These are phyloP conservation scores for Elachura formosa DNA, from an alignment of 2,113 vertebrate species.

Conservation along the genomic window DNA sequence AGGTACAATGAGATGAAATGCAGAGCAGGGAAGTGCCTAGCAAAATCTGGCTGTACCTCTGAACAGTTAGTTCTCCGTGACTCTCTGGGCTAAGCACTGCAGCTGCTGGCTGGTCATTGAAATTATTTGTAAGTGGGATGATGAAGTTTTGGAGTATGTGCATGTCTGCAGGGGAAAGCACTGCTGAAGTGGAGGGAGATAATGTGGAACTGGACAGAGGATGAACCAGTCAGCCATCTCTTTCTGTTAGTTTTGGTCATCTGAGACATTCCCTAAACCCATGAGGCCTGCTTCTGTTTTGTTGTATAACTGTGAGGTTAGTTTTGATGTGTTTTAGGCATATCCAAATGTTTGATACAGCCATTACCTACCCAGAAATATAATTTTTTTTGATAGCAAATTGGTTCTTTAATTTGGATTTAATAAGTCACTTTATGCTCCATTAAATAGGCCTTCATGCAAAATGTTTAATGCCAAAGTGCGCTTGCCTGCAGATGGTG, in stretches of 20 bases:
- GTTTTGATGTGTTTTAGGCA: neutral
- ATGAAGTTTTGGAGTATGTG: neutral
- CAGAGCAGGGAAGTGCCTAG: neutral
- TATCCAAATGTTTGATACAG: neutral
- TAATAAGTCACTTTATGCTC: slow-evolving; percentile 39
- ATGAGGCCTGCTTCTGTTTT: neutral
- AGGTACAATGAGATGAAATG: neutral
- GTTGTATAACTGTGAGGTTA: neutral
- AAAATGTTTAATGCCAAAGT: slow-evolving; percentile 28
- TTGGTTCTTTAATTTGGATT: slow-evolving; percentile 44
- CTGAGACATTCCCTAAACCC: neutral
- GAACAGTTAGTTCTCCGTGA: neutral
- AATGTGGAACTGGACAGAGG: neutral
- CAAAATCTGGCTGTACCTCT: neutral
- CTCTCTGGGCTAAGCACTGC: neutral
- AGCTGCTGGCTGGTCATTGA: neutral
- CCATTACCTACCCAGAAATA: neutral
- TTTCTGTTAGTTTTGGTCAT: neutral
- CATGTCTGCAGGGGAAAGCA: neutral
- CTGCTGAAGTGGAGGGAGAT: neutral
- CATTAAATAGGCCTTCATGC: slow-evolving; percentile 47
- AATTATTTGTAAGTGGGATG: neutral
- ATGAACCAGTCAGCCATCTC: neutral
- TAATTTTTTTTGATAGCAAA: slow-evolving; percentile 36
- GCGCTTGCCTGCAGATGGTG: neutral